Evolutionary conservation across 2,797 vertebrate genomes (phyloP), one percentile per base, ranked within the genome.

Genomic region (Stomatorhinus walkeri): DNA sequence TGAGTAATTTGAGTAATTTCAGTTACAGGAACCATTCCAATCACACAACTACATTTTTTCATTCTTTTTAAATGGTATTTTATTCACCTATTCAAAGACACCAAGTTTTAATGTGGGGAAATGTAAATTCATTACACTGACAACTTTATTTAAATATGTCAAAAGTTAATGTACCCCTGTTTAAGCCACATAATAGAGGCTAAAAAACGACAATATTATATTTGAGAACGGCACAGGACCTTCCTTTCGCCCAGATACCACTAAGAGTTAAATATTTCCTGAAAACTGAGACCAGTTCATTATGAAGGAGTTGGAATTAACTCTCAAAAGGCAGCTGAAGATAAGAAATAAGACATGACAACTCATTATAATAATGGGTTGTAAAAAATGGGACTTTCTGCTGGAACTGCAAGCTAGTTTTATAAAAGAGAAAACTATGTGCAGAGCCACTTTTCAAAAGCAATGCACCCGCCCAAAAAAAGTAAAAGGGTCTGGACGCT

Each of bases 361-460:
- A 16, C 14, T 49, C 4, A 16, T 85, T 28, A 32, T 28, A 51
- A 51, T 85, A 24, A 12, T 76, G 36, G 8, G 72, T n/a, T 14
- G 83, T 85, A 85, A 49, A 85, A 12, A 79, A 85, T 22, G 49
- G 22, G 5, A 12, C 4, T 85, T 24, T 28, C 46, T 51, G 49
- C 49, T 51, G 83, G 83, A 22, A 51, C n/a, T 28, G n/a, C 49
- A 51, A 10, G 22, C 43, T 49, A 51, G 9, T 43, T 79, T 43
- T 43, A 86, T 72, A 51, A 36, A 51, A 87, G 28, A 89, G 24
- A 79, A 49, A 24, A 22, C 52, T 87, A 85, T 87, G 24, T 32
- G 14, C 46, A 79, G 88, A 81, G 22, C 64, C 2, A 16, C 85
- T 87, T 51, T 89, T 89, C 68, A 32, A 68, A 32, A 68, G 10